Evolutionary conservation across 2,888 invertebrate species (phyloP).

Genomic region (Stenchaetothrips biformis): DNA sequence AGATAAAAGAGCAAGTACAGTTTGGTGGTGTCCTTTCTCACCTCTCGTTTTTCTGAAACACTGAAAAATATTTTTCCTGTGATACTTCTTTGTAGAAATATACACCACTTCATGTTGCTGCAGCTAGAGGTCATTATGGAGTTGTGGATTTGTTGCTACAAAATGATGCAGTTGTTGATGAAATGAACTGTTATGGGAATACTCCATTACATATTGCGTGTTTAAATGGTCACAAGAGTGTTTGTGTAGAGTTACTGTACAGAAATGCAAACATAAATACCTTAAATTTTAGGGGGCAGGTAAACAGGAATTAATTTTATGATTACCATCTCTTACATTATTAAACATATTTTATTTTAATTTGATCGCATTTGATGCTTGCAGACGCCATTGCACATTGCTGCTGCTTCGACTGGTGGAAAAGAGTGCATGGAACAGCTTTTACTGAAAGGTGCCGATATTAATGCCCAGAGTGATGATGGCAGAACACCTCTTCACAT

Average conservation of each 20-base stretch:
- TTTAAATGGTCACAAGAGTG: constrained; percentile 55
- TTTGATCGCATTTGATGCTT: constrained; percentile 33
- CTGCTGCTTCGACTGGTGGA: constrained; percentile 57
- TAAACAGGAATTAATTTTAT: constrained; percentile 36
- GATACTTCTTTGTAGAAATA: constrained; percentile 46
- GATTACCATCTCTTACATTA: background rate
- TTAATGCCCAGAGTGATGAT: constrained; percentile 54
- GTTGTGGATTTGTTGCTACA: constrained; percentile 49
- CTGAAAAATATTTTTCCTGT: too few relatives aligned
- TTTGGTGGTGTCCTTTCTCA: background rate
- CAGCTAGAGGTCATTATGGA: constrained; percentile 52
- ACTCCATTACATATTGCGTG: constrained; percentile 58
- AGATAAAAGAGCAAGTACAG: constrained; percentile 44
- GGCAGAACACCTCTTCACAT: constrained; percentile 60
- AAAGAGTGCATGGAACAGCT: constrained; percentile 56
- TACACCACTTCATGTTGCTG: constrained; percentile 59
- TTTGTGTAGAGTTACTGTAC: constrained; percentile 51
- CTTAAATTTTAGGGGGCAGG: constrained; percentile 52
- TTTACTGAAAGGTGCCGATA: constrained; percentile 51
- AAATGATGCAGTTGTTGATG: constrained; percentile 54
- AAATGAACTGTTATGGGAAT: constrained; percentile 56
- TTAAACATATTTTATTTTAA: background rate
- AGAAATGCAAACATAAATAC: constrained; percentile 51
- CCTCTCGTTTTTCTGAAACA: background rate
- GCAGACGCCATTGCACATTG: constrained; percentile 57